A percentile compares a stretch with the other conserved stretches of the same genome.
Conservation (phyloP, 2,888 invertebrate species). For the Drosophila austrosaltans region DNA sequence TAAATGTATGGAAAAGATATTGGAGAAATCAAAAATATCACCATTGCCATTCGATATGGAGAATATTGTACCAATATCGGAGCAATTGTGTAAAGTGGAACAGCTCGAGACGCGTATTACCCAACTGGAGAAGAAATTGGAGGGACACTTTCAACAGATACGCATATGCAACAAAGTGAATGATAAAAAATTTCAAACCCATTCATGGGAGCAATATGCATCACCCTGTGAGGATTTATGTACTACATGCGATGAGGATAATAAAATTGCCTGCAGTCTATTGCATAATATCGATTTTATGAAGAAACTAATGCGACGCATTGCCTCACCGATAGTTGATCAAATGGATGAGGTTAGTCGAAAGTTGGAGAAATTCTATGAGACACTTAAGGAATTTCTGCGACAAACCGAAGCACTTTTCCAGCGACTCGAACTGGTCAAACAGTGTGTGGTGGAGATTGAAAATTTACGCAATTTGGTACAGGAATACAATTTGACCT, state of each 20-base stretch:
- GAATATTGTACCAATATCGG: slow-evolving; percentile 55
- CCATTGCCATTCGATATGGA: slow-evolving; percentile 72
- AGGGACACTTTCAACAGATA: slow-evolving; percentile 68
- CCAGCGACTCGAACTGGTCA: slow-evolving; percentile 71
- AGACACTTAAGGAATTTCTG: slow-evolving; percentile 63
- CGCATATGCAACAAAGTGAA: slow-evolving; percentile 56
- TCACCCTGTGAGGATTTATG: slow-evolving; percentile 78
- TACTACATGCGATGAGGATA: slow-evolving; percentile 74
- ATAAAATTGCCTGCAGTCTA: slow-evolving; percentile 76
- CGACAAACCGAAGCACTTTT: slow-evolving; percentile 67
- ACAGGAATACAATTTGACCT: slow-evolving; percentile 61
- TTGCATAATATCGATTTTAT: slow-evolving; percentile 75
- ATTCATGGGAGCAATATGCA: slow-evolving; percentile 58
- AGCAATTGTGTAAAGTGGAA: slow-evolving; percentile 59
- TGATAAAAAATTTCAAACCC: slow-evolving; percentile 48
- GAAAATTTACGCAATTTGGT: slow-evolving; percentile 58
- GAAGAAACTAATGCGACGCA: slow-evolving; percentile 75
- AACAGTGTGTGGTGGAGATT: slow-evolving; percentile 75
- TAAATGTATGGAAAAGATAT: slow-evolving; percentile 66
- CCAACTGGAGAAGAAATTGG: slow-evolving; percentile 58
- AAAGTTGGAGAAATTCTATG: slow-evolving; percentile 63
- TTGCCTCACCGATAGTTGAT: slow-evolving; percentile 73
- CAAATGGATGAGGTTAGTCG: slow-evolving; percentile 65
- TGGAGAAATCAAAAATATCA: slow-evolving; percentile 63
- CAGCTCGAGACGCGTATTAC: slow-evolving; percentile 63